phyloP scores from a whole-genome alignment of 37 sponge, comb jelly and placozoan genomes.

The Eunapius fragilis region DNA sequence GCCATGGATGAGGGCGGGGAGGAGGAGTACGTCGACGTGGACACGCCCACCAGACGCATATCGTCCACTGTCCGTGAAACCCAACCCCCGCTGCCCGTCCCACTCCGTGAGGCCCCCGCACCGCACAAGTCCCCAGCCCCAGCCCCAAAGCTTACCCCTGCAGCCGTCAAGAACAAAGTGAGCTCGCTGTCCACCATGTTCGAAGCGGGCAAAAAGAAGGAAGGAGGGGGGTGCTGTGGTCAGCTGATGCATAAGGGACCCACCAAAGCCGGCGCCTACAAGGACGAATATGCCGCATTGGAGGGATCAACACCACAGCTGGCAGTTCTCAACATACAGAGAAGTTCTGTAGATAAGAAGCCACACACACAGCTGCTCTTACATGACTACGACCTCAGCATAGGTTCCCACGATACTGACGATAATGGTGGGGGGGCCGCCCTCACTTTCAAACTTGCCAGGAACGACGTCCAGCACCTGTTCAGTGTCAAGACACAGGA shows the following conservation, averaged over 20 bases:
- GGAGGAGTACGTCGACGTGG: constrained; percentile 59
- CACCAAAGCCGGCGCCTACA: constrained; percentile 25
- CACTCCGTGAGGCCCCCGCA: constrained; percentile 3
- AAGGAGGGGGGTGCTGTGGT: neutral
- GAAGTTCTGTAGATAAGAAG: constrained; percentile 24
- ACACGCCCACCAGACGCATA: neutral
- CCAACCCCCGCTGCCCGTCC: neutral
- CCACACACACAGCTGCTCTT: constrained; percentile 28
- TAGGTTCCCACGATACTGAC: constrained; percentile 20
- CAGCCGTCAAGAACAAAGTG: neutral
- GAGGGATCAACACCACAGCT: constrained; percentile 21
- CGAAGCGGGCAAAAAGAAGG: neutral
- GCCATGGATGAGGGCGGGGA: neutral
- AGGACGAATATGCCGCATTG: constrained; percentile 17
- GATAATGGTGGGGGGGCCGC: neutral
- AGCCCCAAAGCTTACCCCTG: neutral
- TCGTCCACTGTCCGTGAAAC: neutral
- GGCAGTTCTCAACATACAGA: constrained; percentile 15
- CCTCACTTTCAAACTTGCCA: constrained; percentile 20
- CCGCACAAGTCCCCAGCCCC: neutral
- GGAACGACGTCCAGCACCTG: constrained; percentile 27
- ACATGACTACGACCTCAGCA: constrained; percentile 8
- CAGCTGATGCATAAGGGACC: constrained; percentile 31
- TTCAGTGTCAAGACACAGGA: constrained; percentile 15
- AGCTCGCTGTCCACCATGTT: constrained; percentile 37